Evolutionary conservation across 2,888 invertebrate genomes (phyloP).

Genomic region (Cactoblastis cactorum): DNA sequence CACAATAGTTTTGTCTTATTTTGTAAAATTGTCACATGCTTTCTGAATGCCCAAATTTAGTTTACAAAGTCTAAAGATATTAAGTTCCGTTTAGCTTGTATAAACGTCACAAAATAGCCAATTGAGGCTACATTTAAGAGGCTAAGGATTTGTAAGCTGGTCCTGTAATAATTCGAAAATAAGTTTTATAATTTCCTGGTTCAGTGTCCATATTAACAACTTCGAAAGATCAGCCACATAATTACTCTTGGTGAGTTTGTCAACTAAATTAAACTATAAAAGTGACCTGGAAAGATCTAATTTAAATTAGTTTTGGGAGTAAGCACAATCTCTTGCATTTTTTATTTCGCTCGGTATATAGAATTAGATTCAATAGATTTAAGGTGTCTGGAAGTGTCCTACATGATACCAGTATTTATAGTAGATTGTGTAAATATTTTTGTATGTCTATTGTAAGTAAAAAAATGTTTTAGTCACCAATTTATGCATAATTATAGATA

Average conservation of each 20-base stretch:
- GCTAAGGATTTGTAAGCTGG: conserved; percentile 29
- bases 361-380: neutral
- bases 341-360: neutral
- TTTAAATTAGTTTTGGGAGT: neutral
- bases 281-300: neutral
- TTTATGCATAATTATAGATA: neutral
- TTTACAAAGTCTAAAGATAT: too few relatives aligned
- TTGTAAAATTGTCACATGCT: too few relatives aligned
- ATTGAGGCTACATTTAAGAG: conserved; percentile 16
- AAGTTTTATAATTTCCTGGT: conserved; percentile 15
- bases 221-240: neutral
- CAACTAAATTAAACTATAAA: neutral
- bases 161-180: conserved; percentile 17
- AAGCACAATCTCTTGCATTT: neutral
- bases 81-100: too few relatives aligned
- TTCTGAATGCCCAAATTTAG: too few relatives aligned
- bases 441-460: neutral
- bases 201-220: neutral
- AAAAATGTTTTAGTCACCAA: neutral
- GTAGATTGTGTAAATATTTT: neutral
- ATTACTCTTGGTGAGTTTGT: neutral
- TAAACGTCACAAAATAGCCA: neutral
- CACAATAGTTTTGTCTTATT: too few relatives aligned
- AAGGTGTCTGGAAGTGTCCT: conserved; percentile 21
- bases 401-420: conserved; percentile 35